Evolutionary conservation across 2,888 invertebrate species (phyloP).

Genomic region (Boloria euphrosyne): DNA sequence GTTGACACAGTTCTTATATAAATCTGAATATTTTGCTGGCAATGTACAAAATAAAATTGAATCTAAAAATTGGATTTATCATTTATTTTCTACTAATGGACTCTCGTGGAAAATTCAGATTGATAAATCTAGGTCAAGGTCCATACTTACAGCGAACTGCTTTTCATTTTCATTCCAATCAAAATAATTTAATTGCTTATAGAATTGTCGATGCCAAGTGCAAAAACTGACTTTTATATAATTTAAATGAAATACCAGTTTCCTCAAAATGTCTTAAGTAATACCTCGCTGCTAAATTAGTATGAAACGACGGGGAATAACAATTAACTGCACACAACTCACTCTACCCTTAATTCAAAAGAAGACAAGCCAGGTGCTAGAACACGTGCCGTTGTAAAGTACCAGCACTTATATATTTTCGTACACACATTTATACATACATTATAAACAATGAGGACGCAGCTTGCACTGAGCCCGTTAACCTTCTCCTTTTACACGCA

Average conservation of each 20-base stretch:
- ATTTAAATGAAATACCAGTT: neutral
- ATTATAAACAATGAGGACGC: constrained; percentile 39
- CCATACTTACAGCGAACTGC: constrained; percentile 13
- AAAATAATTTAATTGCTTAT: constrained; percentile 20
- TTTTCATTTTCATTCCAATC: constrained; percentile 22
- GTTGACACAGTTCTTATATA: constrained; percentile 1
- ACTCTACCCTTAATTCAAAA: constrained; percentile 26
- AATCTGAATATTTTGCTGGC: constrained; percentile 13
- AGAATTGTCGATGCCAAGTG: constrained; percentile 18
- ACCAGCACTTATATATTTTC: constrained; percentile 33
- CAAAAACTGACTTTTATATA: constrained; percentile 10
- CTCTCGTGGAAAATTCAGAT: constrained; percentile 13
- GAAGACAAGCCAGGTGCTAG: constrained; percentile 35
- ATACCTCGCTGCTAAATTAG: constrained; percentile 10
- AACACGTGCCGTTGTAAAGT: constrained; percentile 38
- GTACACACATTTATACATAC: constrained; percentile 25
- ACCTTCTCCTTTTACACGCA: constrained; percentile 37
- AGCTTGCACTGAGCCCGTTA: constrained; percentile 40
- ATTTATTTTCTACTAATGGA: constrained; percentile 19
- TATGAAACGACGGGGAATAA: constrained; percentile 1
- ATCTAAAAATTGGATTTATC: constrained; percentile 16
- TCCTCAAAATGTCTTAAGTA: constrained; percentile 7
- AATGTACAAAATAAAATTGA: constrained; percentile 9
- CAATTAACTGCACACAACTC: constrained; percentile 27
- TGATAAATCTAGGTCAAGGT: constrained; percentile 20